A percentile compares a stretch with the other conserved stretches of the same genome.
phyloP scores from a whole-genome alignment of 2,888 invertebrate species.

The Agriotes lineatus region DNA sequence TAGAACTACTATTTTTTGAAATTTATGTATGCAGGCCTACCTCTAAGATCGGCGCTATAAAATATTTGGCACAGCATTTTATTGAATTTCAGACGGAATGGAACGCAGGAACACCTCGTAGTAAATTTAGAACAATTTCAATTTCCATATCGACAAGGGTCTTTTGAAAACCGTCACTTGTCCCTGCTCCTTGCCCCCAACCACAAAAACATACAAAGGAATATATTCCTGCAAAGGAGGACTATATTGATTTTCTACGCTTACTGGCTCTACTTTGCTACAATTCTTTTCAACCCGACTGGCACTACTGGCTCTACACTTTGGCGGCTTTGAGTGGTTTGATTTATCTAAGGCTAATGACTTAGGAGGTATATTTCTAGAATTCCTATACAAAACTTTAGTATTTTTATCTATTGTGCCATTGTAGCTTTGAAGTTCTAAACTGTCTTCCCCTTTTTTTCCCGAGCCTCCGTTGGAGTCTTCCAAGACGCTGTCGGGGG shows the following conservation, averaged over 20 bases:
- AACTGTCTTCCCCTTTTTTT: conserved; percentile 54
- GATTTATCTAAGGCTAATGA: conserved; percentile 66
- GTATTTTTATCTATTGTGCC: conserved; percentile 59
- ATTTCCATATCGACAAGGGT: conserved; percentile 84
- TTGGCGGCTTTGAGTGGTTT: conserved; percentile 54
- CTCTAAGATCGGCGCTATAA: conserved; percentile 4
- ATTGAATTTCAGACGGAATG: conserved; percentile 35
- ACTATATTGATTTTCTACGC: conserved; percentile 46
- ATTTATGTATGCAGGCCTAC: neutral
- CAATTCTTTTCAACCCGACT: conserved; percentile 68
- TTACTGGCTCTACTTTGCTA: conserved; percentile 57
- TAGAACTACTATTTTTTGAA: neutral
- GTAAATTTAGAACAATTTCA: conserved; percentile 69
- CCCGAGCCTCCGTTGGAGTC: conserved; percentile 30
- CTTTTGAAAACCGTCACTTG: conserved; percentile 81
- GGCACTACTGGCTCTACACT: conserved; percentile 70
- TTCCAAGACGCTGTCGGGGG: conserved; percentile 70
- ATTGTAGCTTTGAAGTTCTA: conserved; percentile 62
- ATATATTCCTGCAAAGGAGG: conserved; percentile 65
- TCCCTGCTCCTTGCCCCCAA: conserved; percentile 85
- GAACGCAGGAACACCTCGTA: neutral
- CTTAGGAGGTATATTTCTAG: conserved; percentile 65
- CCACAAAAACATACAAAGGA: conserved; percentile 75
- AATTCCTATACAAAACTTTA: conserved; percentile 61
- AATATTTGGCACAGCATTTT: conserved; percentile 33